These are phyloP conservation scores for Tortricodes alternella DNA, from an alignment of 2,888 invertebrate species.

Conservation along the genomic window DNA sequence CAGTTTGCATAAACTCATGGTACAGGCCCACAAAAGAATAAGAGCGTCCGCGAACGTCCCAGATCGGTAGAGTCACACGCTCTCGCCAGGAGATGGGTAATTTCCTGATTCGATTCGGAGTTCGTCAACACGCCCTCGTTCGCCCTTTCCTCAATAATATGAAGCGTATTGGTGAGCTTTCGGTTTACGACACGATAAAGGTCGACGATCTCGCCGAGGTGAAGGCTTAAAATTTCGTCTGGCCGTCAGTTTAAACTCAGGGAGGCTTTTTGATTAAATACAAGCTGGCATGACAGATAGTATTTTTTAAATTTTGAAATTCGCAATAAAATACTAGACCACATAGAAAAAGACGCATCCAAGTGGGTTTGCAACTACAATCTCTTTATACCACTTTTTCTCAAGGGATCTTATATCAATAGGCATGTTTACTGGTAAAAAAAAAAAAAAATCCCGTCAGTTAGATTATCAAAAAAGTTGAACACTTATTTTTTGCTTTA, in stretches of 20 bases:
- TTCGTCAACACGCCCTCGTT: slow-evolving; percentile 32
- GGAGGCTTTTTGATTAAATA: neutral
- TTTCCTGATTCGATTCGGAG: slow-evolving; percentile 33
- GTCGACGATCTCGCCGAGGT: slow-evolving; percentile 7
- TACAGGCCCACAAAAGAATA: too few species aligned
- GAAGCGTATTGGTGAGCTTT: slow-evolving; percentile 7
- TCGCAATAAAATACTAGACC: too few species aligned
- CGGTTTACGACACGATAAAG: slow-evolving; percentile 6
- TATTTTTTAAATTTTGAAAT: neutral
- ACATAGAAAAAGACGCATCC: too few species aligned
- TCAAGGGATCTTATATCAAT: too few species aligned
- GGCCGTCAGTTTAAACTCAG: neutral
- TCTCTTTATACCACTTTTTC: too few species aligned
- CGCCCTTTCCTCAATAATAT: slow-evolving; percentile 14
- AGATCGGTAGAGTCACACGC: slow-evolving; percentile 12
- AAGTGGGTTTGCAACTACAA: too few species aligned
- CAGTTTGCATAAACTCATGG: too few species aligned
- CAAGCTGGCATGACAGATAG: neutral
- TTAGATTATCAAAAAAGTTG: too few species aligned
- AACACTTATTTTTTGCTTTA: too few species aligned
- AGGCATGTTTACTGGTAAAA: too few species aligned
- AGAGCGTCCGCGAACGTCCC: neutral
- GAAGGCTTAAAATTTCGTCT: neutral
- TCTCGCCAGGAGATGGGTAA: slow-evolving; percentile 24
- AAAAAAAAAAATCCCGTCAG: too few species aligned